These are phyloP conservation scores for Hyposmocoma kahamanoa DNA, from an alignment of 1,140 invertebrate genomes.

Conservation along the genomic window DNA sequence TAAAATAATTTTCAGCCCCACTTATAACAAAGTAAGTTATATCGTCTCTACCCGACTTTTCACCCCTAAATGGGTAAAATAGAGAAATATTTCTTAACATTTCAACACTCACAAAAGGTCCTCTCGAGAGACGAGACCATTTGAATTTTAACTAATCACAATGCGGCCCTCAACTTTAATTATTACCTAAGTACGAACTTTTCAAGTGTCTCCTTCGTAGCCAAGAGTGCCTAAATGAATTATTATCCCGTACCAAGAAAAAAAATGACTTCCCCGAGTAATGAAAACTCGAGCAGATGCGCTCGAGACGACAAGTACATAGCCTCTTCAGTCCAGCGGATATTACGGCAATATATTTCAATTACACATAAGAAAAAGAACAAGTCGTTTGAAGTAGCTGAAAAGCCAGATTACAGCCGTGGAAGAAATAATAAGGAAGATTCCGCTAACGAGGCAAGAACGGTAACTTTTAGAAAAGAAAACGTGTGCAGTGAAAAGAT, in stretches of 20 bases:
- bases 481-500: slow-evolving; percentile 36
- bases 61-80: too few species aligned
- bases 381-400: slow-evolving; percentile 69
- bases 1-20: too few species aligned
- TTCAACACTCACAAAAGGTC: neutral
- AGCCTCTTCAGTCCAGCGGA: slow-evolving; percentile 58
- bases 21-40: too few species aligned
- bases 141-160: slow-evolving; percentile 32
- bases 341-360: slow-evolving; percentile 73
- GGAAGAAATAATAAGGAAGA: slow-evolving; percentile 63
- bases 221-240: slow-evolving; percentile 57
- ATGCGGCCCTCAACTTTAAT: slow-evolving; percentile 29
- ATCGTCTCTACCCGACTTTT: too few species aligned
- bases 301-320: slow-evolving; percentile 53
- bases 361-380: slow-evolving; percentile 73
- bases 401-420: slow-evolving; percentile 65
- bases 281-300: slow-evolving; percentile 67
- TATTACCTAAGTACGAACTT: slow-evolving; percentile 32
- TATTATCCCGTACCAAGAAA: slow-evolving; percentile 64
- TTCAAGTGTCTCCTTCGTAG: slow-evolving; percentile 32
- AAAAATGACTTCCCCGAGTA: slow-evolving; percentile 65
- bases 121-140: slow-evolving; percentile 4
- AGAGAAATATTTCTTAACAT: neutral
- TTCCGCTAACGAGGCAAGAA: slow-evolving; percentile 52
- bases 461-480: slow-evolving; percentile 55